A percentile compares a stretch with the other conserved stretches of the same genome.
phyloP scores from a whole-genome alignment of 2,113 vertebrate genomes.

The Rostratula benghalensis region DNA sequence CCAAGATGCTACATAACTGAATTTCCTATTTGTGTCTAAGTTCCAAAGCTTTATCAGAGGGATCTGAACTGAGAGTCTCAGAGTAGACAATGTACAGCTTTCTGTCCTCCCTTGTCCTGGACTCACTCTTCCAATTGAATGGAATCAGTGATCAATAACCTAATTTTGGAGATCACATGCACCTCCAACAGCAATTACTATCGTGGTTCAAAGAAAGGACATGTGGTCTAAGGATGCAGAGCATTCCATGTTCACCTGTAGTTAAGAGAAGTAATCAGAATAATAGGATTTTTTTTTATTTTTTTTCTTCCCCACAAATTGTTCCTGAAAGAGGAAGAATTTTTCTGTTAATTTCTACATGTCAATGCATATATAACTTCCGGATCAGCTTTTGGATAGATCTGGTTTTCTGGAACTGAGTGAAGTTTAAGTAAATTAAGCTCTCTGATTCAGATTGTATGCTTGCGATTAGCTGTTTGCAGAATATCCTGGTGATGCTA shows the following conservation, averaged over 20 bases:
- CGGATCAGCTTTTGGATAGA: neutral
- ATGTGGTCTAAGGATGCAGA: neutral
- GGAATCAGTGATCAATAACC: too few relatives aligned
- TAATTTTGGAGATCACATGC: too few relatives aligned
- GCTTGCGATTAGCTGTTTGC: neutral
- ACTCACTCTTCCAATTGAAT: neutral
- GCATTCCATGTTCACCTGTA: neutral
- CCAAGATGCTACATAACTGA: neutral
- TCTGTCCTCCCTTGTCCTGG: neutral
- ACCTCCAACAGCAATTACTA: neutral
- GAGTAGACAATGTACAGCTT: neutral
- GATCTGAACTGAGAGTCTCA: neutral
- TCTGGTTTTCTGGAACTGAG: neutral
- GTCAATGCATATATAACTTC: neutral
- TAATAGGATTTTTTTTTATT: neutral
- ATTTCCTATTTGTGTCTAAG: neutral
- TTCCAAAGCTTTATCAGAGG: neutral
- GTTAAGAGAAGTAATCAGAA: neutral
- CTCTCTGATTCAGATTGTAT: neutral
- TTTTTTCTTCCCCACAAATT: neutral
- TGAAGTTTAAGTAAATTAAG: neutral
- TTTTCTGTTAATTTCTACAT: neutral
- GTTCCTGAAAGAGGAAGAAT: neutral
- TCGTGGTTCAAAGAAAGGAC: neutral
- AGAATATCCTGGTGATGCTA: neutral